Base-by-base conservation (phyloP, 2,797 vertebrate species). In the Danio jaintianensis region DNA sequence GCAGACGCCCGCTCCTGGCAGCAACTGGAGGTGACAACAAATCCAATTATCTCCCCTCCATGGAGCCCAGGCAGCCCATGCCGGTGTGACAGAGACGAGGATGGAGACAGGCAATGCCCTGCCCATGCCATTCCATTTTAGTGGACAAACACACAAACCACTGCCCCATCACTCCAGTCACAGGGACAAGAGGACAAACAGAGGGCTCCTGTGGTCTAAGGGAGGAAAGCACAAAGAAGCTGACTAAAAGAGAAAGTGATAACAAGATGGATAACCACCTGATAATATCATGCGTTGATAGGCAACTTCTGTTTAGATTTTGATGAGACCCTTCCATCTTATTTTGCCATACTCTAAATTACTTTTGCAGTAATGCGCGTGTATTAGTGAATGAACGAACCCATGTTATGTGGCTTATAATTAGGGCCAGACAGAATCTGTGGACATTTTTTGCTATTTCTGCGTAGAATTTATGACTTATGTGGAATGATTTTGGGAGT, bases 31-130 rank as follows among this genome's bases (percentile, higher is more conserved):
- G 96, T 97, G 97, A 98, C 96, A 98, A 96, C 95, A 98, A 98
- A 99, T 98, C 97, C 97, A 98, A 98, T 98, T 98, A 98, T 96
- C 96, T 96, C 94, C 96, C 93, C 96, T 94, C 96, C 94, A 97
- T 90, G 96, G 95, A 91, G 94, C 94, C 95, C 93, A 91, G 87
- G 86, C 86, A 83, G 84, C 83, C 86, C 75, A 85, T 86, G 86
- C 83, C 82, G 69, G 81, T 85, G 79, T 88, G 94, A 94, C 92
- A 91, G 92, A 90, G 91, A 93, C 92, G 91, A 92, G 90, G 93
- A 90, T 88, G 88, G 91, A 66, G 82, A 85, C 72, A 64, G 63
- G 80, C 82, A 82, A 52, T 83, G 82, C 75, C 82, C 72, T 81
- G 74, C 80, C 74, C 81, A 80, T 45, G 52, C 47, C 48, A 64